These are phyloP conservation scores for Phortica okadai DNA, from an alignment of 2,888 invertebrate genomes.

Conservation along the genomic window DNA sequence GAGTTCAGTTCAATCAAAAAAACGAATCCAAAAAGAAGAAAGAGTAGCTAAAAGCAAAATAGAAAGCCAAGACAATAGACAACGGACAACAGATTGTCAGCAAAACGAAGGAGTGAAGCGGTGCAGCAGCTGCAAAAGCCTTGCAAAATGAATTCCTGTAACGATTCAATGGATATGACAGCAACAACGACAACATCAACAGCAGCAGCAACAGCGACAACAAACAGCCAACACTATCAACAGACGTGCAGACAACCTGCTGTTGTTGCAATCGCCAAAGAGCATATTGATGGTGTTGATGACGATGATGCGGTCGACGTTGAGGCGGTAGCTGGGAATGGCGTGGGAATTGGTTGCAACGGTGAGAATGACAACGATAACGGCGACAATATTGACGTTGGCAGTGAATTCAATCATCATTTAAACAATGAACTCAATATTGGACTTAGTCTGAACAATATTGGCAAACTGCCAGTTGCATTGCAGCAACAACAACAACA, in stretches of 20 bases:
- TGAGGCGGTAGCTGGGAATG: not conserved
- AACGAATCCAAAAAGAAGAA: not conserved
- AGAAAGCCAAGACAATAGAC: not conserved
- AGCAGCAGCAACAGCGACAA: not conserved
- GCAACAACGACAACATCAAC: constrained; percentile 3
- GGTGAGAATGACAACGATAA: not conserved
- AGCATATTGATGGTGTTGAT: not conserved
- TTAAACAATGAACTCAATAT: constrained; percentile 47
- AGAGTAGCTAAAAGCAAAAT: not conserved
- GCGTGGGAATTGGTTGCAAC: not conserved
- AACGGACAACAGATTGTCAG: not conserved
- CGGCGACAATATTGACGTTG: not conserved
- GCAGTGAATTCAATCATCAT: constrained; percentile 40
- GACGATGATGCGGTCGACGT: not conserved
- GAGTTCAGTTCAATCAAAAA: not conserved
- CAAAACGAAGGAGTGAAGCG: not conserved
- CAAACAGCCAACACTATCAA: constrained; percentile 24
- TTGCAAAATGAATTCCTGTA: constrained; percentile 58
- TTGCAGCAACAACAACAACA: constrained; percentile 38
- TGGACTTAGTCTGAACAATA: constrained; percentile 25
- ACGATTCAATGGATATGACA: constrained; percentile 57
- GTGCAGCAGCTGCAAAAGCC: not conserved
- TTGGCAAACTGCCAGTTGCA: constrained; percentile 32
- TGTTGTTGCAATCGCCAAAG: not conserved
- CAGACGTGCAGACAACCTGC: constrained; percentile 17